Evolutionary conservation across 2,113 vertebrate genomes (phyloP).

Genomic region (Siniperca chuatsi): DNA sequence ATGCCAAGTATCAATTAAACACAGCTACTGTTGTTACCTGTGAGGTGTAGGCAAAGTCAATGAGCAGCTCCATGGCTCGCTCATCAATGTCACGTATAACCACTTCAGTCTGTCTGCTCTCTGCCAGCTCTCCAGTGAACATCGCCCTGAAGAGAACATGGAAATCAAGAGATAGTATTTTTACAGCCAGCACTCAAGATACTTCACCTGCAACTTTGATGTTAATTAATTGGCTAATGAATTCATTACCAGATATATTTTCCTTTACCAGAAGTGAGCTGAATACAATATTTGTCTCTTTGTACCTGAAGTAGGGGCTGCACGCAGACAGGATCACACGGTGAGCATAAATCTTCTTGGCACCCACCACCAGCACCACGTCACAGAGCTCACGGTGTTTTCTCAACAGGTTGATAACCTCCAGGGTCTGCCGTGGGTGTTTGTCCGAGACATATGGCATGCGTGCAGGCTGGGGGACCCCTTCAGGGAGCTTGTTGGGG

Average conservation of each 20-base stretch:
- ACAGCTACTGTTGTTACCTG: slow-evolving; percentile 79
- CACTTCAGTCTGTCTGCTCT: slow-evolving; percentile 97
- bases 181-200: neutral
- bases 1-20: neutral
- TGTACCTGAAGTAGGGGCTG: slow-evolving; percentile 93
- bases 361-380: slow-evolving; percentile 96
- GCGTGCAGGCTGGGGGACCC: slow-evolving; percentile 97
- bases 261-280: neutral
- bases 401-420: slow-evolving; percentile 97
- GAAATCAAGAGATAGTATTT: neutral
- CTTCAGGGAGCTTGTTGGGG: slow-evolving; percentile 98
- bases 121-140: slow-evolving; percentile 98
- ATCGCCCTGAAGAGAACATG: slow-evolving; percentile 86
- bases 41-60: slow-evolving; percentile 98
- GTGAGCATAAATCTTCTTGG: slow-evolving; percentile 98
- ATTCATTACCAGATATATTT: neutral
- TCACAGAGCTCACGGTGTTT: slow-evolving; percentile 98
- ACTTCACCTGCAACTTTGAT: neutral
- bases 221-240: too few relatives aligned
- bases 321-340: slow-evolving; percentile 97
- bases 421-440: slow-evolving; percentile 96
- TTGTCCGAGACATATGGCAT: slow-evolving; percentile 99
- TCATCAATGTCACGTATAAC: slow-evolving; percentile 99
- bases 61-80: slow-evolving; percentile 97
- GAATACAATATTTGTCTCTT: neutral